These are phyloP conservation scores for Phocoena sinus DNA, from an alignment of 2,113 vertebrate species.

Conservation along the genomic window DNA sequence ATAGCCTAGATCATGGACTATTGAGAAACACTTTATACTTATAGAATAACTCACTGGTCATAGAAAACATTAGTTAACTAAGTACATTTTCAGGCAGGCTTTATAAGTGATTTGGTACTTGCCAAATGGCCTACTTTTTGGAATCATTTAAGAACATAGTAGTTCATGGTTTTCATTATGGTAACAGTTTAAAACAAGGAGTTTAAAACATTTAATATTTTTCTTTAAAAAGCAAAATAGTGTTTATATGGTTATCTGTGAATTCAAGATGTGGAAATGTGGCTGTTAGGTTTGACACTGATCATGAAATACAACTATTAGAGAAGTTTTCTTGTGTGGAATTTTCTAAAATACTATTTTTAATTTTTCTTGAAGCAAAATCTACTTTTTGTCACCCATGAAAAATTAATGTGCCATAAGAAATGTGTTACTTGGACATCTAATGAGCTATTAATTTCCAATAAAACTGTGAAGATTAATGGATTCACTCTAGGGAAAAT, in stretches of 20 bases:
- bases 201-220: constrained; percentile 19
- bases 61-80: constrained; percentile 22
- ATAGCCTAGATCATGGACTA: background rate
- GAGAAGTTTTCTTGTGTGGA: background rate
- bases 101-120: background rate
- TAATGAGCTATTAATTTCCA: constrained; percentile 71
- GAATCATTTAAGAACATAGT: background rate
- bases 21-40: background rate
- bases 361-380: constrained; percentile 53
- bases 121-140: background rate
- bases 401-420: constrained; percentile 68
- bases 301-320: background rate
- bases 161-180: background rate
- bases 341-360: constrained; percentile 45
- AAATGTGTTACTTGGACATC: constrained; percentile 44
- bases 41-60: background rate
- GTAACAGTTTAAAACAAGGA: constrained; percentile 2
- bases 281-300: background rate
- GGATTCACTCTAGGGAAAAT: constrained; percentile 42
- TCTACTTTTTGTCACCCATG: constrained; percentile 8
- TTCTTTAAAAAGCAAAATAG: background rate
- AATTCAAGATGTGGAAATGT: background rate
- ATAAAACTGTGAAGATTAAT: constrained; percentile 64
- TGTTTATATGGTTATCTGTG: background rate
- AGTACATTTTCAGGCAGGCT: constrained; percentile 7